A percentile compares a stretch with the other conserved stretches of the same genome.
Evolutionary conservation across 2,797 vertebrate genomes (phyloP).

Genomic region (Syndactyla subalaris): DNA sequence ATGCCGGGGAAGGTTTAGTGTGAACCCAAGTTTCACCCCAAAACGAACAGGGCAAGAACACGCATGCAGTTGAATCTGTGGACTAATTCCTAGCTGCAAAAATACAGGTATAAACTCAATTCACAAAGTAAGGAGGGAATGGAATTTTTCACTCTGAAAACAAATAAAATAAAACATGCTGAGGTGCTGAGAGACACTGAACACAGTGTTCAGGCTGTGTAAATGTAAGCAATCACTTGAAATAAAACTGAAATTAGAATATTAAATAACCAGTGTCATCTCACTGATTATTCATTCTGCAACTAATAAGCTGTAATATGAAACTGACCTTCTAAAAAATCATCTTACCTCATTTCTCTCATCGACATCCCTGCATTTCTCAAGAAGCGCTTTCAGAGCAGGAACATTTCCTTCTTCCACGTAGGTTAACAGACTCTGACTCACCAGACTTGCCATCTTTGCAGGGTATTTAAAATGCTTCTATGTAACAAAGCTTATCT

Average conservation of each 20-base stretch:
- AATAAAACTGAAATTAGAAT: neutral
- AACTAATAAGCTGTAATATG: neutral
- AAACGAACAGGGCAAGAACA: neutral
- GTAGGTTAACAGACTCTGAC: constrained; percentile 93
- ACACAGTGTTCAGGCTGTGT: neutral
- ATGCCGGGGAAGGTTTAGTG: neutral
- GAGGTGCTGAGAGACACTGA: neutral
- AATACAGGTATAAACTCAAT: neutral
- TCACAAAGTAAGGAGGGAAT: neutral
- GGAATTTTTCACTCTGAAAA: neutral
- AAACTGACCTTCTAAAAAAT: neutral
- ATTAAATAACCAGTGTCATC: neutral
- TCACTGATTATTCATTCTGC: neutral
- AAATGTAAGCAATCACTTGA: neutral
- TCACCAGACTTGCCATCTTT: constrained; percentile 93
- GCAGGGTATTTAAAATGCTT: neutral
- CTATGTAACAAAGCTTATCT: constrained; percentile 35
- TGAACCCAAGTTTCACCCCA: neutral
- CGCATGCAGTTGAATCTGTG: neutral
- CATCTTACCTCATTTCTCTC: constrained; percentile 91
- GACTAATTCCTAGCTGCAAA: neutral
- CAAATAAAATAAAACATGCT: neutral
- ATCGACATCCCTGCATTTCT: constrained; percentile 96
- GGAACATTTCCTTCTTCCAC: constrained; percentile 96
- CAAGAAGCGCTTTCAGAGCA: constrained; percentile 88